Conservation (phyloP, 2,797 vertebrate species). For the Buphagus erythrorhynchus region DNA sequence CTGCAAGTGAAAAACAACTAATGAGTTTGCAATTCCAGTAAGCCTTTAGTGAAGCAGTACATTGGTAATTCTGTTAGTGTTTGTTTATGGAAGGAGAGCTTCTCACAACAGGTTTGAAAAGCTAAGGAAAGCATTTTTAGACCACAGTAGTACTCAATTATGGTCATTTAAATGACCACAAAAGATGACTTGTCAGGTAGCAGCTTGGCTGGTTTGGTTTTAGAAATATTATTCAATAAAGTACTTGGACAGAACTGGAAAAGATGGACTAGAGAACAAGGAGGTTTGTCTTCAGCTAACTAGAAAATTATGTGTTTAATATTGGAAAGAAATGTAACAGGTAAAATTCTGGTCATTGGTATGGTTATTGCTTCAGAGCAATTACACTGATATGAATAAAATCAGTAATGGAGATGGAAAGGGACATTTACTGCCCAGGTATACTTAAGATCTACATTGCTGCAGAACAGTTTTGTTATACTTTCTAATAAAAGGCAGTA, state of each 20-base stretch:
- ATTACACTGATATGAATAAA: not conserved
- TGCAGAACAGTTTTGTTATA: conserved; percentile 8
- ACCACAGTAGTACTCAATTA: not conserved
- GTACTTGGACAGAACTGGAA: not conserved
- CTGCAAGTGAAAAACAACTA: not conserved
- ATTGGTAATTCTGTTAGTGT: not conserved
- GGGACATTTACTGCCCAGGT: not conserved
- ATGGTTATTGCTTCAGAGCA: not conserved
- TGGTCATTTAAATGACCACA: not conserved
- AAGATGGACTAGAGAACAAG: not conserved
- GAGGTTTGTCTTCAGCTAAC: not conserved
- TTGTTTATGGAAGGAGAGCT: not conserved
- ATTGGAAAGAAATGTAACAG: not conserved
- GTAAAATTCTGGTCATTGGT: not conserved
- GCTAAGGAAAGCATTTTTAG: not conserved
- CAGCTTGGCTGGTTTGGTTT: not conserved
- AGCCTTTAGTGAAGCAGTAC: not conserved
- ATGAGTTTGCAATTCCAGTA: not conserved
- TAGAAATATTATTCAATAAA: not conserved
- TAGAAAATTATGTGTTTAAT: not conserved
- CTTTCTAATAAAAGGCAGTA: conserved; percentile 39
- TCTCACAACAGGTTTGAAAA: not conserved
- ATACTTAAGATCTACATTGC: not conserved
- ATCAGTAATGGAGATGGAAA: not conserved
- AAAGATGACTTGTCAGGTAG: not conserved